Base-by-base conservation (phyloP, 2,113 vertebrate genomes). In the Otis tarda region DNA sequence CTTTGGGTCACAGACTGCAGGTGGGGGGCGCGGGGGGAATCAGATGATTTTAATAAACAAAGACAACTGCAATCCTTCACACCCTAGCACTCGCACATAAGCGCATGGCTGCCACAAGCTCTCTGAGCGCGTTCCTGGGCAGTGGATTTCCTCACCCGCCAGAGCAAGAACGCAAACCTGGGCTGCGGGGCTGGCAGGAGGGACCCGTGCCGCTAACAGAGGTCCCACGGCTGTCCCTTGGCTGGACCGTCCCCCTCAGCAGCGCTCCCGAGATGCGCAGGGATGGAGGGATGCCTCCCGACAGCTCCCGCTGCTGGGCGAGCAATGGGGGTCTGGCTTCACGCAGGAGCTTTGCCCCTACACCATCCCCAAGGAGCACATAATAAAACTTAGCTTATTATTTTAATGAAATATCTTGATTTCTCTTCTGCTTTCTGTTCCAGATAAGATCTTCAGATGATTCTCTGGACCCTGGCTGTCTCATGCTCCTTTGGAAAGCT, bases 171-270 rank as follows among this genome's bases (percentile, higher is more conserved):
- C 35, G 60, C 61, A 14, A 35, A 14, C 12, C 25, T 10, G 78
- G 55, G 65, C 37, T 21, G 67, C 37, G 41, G 45, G 64, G 39
- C 43, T 6, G 30, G 79, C 78, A 57, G 74, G 43, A 47, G 25
- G 0, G 10, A 31, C 28, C 23, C 1, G n/a, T 9, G 28, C 9
- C 57, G 7, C 71, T 9, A 8, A 5, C 5, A 25, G n/a, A 27
- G 59, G 16, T 23, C 35, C 31, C 68, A 9, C 1, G 2, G 45
- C 61, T 56, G n/a, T 37, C 13, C 1, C 81, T 25, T 7, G 80
- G 63, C 74, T 10, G 63, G 37, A 39, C 21, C 45, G 15, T 4
- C 41, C 17, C 63, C 17, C 63, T 41, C 19, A 6, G 28, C 6
- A 45, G 19, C 4, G 57, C 37, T 49, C 45, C 61, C 39, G 37